Base-by-base conservation (phyloP, 2,888 invertebrate species). In the Stratiomys singularior region DNA sequence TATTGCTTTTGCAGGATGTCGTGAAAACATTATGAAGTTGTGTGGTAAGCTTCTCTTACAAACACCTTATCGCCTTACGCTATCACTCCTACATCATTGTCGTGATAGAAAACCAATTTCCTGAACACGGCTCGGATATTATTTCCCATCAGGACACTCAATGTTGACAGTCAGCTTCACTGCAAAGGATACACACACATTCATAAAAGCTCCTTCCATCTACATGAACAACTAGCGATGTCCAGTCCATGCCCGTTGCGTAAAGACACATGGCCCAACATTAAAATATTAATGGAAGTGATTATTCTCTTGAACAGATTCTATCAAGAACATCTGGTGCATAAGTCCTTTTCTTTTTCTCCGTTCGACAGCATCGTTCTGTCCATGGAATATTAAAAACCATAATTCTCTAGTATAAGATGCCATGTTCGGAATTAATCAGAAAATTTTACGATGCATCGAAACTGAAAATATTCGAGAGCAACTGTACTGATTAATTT, bases 271-370 rank as follows among this genome's bases (percentile, higher is more conserved):
- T 78, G 78, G 69, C 67, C 60, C 56, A 76, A 46, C 76, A 76
- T 69, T 78, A 78, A 78, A 78, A 76, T 76, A 78, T 78, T 78
- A 78, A 78, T 78, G 52, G 78, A 47, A 30, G 76, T 69, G 78
- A 78, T 78, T 78, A 78, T 76, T 78, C 78, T 76, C 60, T 58
- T 63, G 27, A 76, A 67, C 60, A 63, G 69, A 78, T 76, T 76
- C 78, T 78, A 78, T 78, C 78, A 78, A 58, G 46, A 76, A 76
- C 78, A 78, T 67, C 78, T 78, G 78, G 76, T 69, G 76, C 69
- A 77, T 15, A 47, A 74, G 64, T 74, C 47, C 18, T 74, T 58
- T 44, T 58, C 21, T 4, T 27, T 9, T 9, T 37, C 37, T 37
- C 37, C 9, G 46, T 64, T 76, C 28, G 64, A 13, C 44, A 76